Evolutionary conservation across 2,888 invertebrate species (phyloP), one percentile per base, ranked within the genome.

Genomic region (Drosophila monieri): DNA sequence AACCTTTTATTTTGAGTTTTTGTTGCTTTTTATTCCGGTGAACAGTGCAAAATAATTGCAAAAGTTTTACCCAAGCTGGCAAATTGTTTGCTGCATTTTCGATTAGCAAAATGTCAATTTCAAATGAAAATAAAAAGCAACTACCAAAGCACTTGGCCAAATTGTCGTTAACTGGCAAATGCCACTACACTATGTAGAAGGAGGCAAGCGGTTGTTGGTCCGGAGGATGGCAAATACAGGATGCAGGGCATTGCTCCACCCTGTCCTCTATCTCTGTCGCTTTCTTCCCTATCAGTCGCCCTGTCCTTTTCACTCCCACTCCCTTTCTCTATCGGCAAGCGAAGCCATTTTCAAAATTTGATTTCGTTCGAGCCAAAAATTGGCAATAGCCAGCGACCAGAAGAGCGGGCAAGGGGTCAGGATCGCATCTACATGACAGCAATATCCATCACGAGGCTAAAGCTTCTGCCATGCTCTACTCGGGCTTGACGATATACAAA

Each of bases 21-120:
- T 55, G n/a, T 56, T 15, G 39, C 57, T 73, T 69, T 18, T 47
- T 69, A 37, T 43, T 47, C 37, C 30, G 44, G 66, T 53, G 53
- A 58, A 56, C 53, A 48, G 54, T 68, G 67, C 55, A 73, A 74
- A 85, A 84, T 85, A 84, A 84, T 84, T 85, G 85, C 83, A 56
- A 84, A 84, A 87, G 74, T 84, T 73, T 85, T 85, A 69, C 70
- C 69, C 68, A 71, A 84, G 80, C 79, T 66, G 73, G 73, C 77
- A 85, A 86, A 87, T 75, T 79, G 81, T 85, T 85, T 77, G 77
- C 80, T 81, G 88, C 88, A 85, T 87, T 87, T 87, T 87, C 84
- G 84, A 87, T 84, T 85, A 84, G 84, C 85, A 53, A 81, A 84
- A 87, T 85, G 88, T 85, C 84, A 84, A 87, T 76, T 84, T 72